Evolutionary conservation across 2,888 invertebrate species (phyloP).

Genomic region (Tetragonula carbonaria): DNA sequence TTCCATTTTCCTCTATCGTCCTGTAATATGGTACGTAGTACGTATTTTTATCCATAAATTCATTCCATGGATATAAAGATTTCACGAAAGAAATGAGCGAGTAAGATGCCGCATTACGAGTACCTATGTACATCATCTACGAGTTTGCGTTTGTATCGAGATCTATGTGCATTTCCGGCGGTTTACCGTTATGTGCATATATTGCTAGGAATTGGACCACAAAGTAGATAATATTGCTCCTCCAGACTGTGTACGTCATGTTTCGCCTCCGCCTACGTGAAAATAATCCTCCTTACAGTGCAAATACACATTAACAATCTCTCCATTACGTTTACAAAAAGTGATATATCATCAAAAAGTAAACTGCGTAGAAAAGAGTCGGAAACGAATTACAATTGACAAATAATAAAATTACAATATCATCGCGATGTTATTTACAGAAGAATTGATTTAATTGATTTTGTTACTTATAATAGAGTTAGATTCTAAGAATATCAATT

Average conservation of each 20-base stretch:
- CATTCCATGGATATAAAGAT: slow-evolving; percentile 17
- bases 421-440: neutral
- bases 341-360: neutral
- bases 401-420: neutral
- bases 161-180: slow-evolving; percentile 52
- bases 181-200: slow-evolving; percentile 52
- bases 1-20: neutral
- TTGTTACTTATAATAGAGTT: neutral
- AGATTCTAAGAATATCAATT: neutral
- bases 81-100: slow-evolving; percentile 17
- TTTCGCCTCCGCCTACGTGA: neutral
- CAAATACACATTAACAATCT: neutral
- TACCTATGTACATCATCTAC: slow-evolving; percentile 21
- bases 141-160: slow-evolving; percentile 38
- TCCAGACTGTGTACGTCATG: slow-evolving; percentile 7
- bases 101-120: slow-evolving; percentile 23
- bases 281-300: neutral
- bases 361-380: neutral
- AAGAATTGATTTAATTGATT: neutral
- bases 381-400: neutral
- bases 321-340: neutral
- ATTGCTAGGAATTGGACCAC: slow-evolving; percentile 59
- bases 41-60: slow-evolving; percentile 19
- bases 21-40: neutral
- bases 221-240: slow-evolving; percentile 52